Evolutionary conservation across 2,113 vertebrate species (phyloP).

Genomic region (Haemorhous mexicanus): DNA sequence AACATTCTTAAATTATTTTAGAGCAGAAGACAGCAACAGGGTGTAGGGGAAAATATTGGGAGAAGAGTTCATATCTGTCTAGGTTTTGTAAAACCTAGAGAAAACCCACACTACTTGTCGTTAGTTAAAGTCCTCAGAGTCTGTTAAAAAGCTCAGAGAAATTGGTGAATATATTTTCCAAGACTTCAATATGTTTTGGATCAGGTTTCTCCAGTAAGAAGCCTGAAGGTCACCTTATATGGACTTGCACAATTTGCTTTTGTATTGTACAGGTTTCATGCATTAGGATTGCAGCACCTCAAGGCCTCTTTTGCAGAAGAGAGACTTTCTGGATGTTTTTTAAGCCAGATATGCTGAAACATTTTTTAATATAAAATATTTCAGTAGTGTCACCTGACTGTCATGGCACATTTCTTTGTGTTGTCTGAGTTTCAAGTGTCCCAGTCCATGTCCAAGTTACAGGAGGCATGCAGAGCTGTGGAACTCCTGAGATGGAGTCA

Average conservation of each 20-base stretch:
- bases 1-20: not conserved
- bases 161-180: not conserved
- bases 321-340: not conserved
- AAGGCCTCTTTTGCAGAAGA: not conserved
- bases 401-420: not conserved
- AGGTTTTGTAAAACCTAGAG: not conserved
- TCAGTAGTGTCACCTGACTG: not conserved
- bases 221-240: not conserved
- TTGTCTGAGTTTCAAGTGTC: not conserved
- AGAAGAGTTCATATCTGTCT: not conserved
- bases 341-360: not conserved
- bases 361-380: not conserved
- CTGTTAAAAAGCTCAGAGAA: not conserved
- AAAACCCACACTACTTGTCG: not conserved
- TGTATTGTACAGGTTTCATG: not conserved
- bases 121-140: not conserved
- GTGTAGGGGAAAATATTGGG: not conserved
- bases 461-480: not conserved
- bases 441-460: not conserved
- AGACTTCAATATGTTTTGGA: not conserved
- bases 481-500: not conserved
- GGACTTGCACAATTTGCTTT: not conserved
- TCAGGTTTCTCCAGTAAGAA: not conserved
- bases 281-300: not conserved
- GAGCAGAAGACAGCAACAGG: not conserved